Base-by-base conservation (phyloP, 2,888 invertebrate species). In the Spatulosminthurus flaviceps region DNA sequence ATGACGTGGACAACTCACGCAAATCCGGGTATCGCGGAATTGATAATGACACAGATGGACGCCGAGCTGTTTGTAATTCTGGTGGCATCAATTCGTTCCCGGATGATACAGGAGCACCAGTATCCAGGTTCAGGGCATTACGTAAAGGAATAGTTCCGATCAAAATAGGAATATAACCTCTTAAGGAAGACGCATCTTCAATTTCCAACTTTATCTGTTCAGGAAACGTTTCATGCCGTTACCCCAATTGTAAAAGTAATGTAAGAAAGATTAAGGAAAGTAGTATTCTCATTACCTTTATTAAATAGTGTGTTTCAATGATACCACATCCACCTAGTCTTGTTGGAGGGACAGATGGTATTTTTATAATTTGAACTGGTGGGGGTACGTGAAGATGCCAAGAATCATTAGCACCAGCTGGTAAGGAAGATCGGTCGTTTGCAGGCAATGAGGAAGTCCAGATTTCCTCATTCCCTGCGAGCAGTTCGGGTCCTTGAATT, bases 281-380 rank as follows among this genome's bases (percentile, higher is more conserved):
- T n/a, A n/a, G n/a, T n/a, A 16, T 22, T 41, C 16, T 19, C 51
- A 0, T 89, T 87, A 93, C 92, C 89, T 92, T 91, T 60, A 94
- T 87, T 86, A 91, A 91, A 87, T 94, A 94, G 86, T 92, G 92
- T 84, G 94, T 88, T 87, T 93, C 92, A 84, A 94, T 94, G 69
- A 94, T 90, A 75, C 91, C 90, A 86, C 94, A 94, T 86, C 93
- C 92, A 22, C 91, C 90, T 22, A 94, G 89, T 88, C 93, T 93
- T 0, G 94, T 93, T 0, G 94, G 93, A 13, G 94, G 94, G 85
- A 93, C 87, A 5, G 93, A 90, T 1, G 94, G 94, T 79, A 94
- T 89, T 83, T 91, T 91, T 82, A 94, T 88, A 34, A 79, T 28
- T 26, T 64, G n/a, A 21, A 26, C 7, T 22, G 64, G 21, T 0